A percentile compares a stretch with the other conserved stretches of the same genome.
Evolutionary conservation across 2,113 vertebrate species (phyloP).

Genomic region (Pseudorhombus dupliciocellatus): DNA sequence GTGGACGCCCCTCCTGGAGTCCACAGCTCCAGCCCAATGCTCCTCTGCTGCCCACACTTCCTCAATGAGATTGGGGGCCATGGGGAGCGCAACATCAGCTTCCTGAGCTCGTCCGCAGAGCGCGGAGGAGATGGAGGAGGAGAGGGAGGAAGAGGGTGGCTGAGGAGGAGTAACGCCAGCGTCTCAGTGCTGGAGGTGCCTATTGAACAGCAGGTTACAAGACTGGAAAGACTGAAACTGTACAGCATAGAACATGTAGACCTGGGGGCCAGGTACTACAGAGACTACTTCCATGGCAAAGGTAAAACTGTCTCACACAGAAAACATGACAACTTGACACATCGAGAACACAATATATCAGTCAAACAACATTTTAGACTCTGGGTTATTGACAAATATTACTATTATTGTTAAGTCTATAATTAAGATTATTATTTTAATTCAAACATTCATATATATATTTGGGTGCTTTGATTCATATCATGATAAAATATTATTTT

Average conservation of each 20-base stretch:
- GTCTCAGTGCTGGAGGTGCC: constrained; percentile 88
- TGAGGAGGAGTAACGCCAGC: constrained; percentile 87
- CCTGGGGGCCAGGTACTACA: constrained; percentile 91
- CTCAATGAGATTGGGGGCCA: constrained; percentile 90
- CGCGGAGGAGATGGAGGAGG: constrained; percentile 55
- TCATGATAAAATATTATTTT: too few species aligned
- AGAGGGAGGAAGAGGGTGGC: constrained; percentile 51
- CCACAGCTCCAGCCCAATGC: constrained; percentile 81
- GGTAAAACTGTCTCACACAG: constrained; percentile 63
- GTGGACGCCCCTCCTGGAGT: constrained; percentile 71
- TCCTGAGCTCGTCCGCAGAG: constrained; percentile 81
- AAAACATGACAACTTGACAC: not conserved
- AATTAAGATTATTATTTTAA: not conserved
- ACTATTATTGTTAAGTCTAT: not conserved
- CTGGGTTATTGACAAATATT: too few species aligned
- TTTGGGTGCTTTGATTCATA: too few species aligned
- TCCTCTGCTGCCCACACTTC: constrained; percentile 94
- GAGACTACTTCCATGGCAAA: constrained; percentile 89
- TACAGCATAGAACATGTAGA: constrained; percentile 93
- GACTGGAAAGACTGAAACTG: constrained; percentile 82
- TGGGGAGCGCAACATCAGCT: constrained; percentile 87
- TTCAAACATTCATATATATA: too few species aligned
- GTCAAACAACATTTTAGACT: too few species aligned
- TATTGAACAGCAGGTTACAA: constrained; percentile 81
- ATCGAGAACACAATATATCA: not conserved